Conservation (phyloP, 2,797 vertebrate species). For the Acanthurus lineatus region DNA sequence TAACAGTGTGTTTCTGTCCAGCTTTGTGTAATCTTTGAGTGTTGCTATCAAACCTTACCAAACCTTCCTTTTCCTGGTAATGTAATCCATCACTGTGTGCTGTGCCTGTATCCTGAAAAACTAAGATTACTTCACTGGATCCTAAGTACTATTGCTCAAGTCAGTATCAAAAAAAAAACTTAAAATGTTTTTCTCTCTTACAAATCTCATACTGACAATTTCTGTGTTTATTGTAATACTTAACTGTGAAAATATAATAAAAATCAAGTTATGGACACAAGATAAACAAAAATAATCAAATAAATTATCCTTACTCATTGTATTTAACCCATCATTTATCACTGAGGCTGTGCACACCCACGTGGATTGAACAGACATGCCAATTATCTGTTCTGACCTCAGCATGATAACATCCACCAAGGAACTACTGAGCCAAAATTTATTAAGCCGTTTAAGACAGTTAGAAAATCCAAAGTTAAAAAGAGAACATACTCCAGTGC, state of each 20-base stretch:
- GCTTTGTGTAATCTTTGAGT: neutral
- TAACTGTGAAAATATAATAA: neutral
- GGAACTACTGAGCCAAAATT: neutral
- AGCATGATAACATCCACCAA: neutral
- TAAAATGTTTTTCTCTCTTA: neutral
- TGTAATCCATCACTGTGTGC: neutral
- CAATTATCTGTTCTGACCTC: slow-evolving; percentile 15
- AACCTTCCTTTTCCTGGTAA: too few relatives aligned
- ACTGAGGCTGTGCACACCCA: neutral
- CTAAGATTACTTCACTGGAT: neutral
- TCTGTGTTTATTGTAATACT: neutral
- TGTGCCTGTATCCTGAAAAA: neutral
- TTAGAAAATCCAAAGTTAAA: neutral
- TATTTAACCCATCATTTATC: neutral
- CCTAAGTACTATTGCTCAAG: neutral
- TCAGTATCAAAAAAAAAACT: neutral
- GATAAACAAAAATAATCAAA: neutral
- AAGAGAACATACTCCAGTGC: neutral
- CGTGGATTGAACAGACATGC: neutral
- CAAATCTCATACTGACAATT: neutral
- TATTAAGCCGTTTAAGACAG: slow-evolving; percentile 1
- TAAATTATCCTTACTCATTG: neutral
- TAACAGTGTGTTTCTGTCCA: neutral
- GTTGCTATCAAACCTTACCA: neutral
- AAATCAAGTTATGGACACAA: neutral